phyloP scores from a whole-genome alignment of 2,888 invertebrate genomes.

The Tortricodes alternella region DNA sequence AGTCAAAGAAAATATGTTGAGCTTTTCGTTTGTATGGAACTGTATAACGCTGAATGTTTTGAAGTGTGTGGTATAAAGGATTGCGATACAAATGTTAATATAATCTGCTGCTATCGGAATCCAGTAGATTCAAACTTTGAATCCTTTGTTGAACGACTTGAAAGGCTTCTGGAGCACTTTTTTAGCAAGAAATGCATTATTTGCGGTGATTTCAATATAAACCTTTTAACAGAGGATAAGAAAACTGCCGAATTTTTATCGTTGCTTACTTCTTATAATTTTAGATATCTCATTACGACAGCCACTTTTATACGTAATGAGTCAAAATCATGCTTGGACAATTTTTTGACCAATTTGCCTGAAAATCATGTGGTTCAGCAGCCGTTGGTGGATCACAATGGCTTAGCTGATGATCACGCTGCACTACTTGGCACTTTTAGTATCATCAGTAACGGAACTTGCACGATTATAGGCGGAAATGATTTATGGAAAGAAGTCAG shows the following conservation, averaged over 20 bases:
- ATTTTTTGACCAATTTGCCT: slow-evolving; percentile 3
- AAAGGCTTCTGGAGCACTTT: not conserved
- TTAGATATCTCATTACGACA: not conserved
- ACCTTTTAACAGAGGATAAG: not conserved
- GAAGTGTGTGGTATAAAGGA: slow-evolving; percentile 1
- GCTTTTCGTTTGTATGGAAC: not conserved
- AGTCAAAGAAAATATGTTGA: not conserved
- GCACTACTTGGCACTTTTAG: not conserved
- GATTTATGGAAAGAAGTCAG: not conserved
- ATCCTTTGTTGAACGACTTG: not conserved
- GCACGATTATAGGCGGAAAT: not conserved
- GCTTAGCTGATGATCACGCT: slow-evolving; percentile 2
- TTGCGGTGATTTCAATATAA: slow-evolving; percentile 6
- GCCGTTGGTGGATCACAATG: slow-evolving; percentile 1
- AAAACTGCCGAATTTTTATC: not conserved
- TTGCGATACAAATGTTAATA: not conserved
- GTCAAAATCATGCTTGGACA: not conserved
- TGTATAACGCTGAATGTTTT: not conserved
- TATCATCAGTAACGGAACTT: not conserved
- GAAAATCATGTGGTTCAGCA: not conserved
- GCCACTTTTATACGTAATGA: not conserved
- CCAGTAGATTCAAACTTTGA: not conserved
- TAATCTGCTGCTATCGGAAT: slow-evolving; percentile 1
- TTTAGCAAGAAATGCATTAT: slow-evolving; percentile 3
- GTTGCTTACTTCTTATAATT: not conserved